phyloP scores from a whole-genome alignment of 1,140 invertebrate species.

The Zaprionus capensis region DNA sequence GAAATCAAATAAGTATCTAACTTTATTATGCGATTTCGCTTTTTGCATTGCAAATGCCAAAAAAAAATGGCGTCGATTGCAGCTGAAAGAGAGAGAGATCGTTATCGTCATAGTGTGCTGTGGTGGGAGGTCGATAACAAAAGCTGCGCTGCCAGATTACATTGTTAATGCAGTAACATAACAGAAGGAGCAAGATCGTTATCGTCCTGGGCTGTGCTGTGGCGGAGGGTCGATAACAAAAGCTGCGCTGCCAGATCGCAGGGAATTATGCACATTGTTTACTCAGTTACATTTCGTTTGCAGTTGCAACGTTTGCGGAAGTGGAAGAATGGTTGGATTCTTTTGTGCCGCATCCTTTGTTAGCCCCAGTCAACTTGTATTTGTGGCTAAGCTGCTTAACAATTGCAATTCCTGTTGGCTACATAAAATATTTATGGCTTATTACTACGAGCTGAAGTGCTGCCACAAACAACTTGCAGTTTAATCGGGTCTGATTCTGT shows the following conservation, averaged over 20 bases:
- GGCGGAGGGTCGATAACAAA: conserved; percentile 11
- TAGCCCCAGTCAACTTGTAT: background rate
- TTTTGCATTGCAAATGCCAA: conserved; percentile 15
- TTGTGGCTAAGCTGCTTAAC: conserved; percentile 2
- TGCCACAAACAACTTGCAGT: conserved; percentile 18
- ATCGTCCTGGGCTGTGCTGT: conserved; percentile 1
- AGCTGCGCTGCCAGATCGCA: conserved; percentile 22
- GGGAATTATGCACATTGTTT: background rate
- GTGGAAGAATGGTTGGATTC: background rate
- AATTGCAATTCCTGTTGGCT: background rate
- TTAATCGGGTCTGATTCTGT: conserved; percentile 12
- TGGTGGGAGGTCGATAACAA: conserved; percentile 7
- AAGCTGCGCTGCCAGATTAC: background rate
- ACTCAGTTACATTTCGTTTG: background rate
- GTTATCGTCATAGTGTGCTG: conserved; percentile 4
- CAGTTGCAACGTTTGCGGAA: background rate
- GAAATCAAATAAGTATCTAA: conserved; percentile 37
- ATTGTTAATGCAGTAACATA: background rate
- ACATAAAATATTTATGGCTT: conserved; percentile 8
- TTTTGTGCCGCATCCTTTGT: background rate
- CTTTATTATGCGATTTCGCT: conserved; percentile 14
- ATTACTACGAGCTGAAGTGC: background rate
- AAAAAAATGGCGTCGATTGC: conserved; percentile 23
- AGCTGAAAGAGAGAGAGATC: background rate
- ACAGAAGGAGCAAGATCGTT: background rate